Evolutionary conservation across 2,113 vertebrate species (phyloP), one percentile per base, ranked within the genome.

Genomic region (Anseranas semipalmata): DNA sequence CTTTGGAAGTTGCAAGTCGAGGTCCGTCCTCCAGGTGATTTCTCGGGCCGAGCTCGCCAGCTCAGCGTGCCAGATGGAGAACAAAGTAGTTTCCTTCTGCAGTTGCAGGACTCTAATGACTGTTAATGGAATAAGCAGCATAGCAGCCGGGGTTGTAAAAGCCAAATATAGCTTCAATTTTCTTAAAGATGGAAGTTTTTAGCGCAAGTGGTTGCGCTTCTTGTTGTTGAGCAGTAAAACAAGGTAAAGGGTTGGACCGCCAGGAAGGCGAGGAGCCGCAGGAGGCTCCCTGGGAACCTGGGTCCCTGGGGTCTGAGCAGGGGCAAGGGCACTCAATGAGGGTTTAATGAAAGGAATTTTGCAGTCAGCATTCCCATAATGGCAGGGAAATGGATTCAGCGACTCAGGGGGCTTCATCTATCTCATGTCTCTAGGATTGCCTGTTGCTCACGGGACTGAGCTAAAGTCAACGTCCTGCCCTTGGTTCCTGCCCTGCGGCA

Each of bases 191-290:
- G 33, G 66, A 56, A n/a, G 53, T 10, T 48, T 52, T 58, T 78
- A 55, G 32, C 1, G 1, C 37, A 41, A 53, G 66, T 18, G 39
- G 24, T 53, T 17, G 28, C 46, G 62, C 33, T 58, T 22, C 11
- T n/a, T 25, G 2, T 18, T 32, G 7, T 5, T 28, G 24, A 50
- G 32, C 62, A 32, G 74, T 32, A 15, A 6, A 66, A 32, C 12
- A 15, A 25, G 12, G 37, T 13, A 17, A 56, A 85, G 60, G 15
- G 12, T 8, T n/a, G 48, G 41, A 21, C 21, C 1, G 2, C 21
- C 0, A 0, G 28, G 63, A 71, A 52, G 39, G 45, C 0, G 0
- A 22, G 67, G 15, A 56, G 62, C 0, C 0, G 19, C 25, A 35
- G 68, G 53, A 59, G 35, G 71, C 12, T 82, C 41, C 20, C 12